Percentiles rank a stretch among this genome's conserved stretches.
phyloP scores from a whole-genome alignment of 2,797 vertebrate genomes.

The Anas acuta region DNA sequence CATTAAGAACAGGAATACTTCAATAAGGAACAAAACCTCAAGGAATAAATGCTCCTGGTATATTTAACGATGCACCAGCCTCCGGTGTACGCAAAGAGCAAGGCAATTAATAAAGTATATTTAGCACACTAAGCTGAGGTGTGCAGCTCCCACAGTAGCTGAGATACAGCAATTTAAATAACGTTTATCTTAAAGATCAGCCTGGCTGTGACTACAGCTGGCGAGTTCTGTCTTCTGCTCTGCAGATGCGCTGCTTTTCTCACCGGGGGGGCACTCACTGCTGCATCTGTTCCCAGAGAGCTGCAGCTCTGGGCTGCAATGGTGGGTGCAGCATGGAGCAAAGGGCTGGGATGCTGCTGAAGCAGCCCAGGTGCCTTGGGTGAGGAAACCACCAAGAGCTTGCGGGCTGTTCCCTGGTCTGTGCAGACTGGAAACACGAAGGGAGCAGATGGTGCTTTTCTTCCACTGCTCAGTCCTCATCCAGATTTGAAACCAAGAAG shows the following conservation, averaged over 20 bases:
- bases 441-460: neutral
- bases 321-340: neutral
- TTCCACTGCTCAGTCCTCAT: neutral
- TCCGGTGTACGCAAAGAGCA: conserved; percentile 48
- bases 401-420: neutral
- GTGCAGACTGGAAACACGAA: neutral
- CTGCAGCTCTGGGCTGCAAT: rapidly evolving
- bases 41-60: conserved; percentile 21
- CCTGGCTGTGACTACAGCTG: conserved; percentile 45
- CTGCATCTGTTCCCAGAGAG: rapidly evolving
- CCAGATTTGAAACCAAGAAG: neutral
- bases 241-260: neutral
- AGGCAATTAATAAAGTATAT: conserved; percentile 72
- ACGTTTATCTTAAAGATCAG: conserved; percentile 64
- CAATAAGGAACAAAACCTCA: neutral
- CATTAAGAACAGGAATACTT: neutral
- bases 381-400: neutral
- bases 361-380: neutral
- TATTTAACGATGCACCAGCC: conserved; percentile 21
- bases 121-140: conserved; percentile 60
- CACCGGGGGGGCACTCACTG: rapidly evolving
- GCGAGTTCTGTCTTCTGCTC: neutral
- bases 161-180: conserved; percentile 62
- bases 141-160: conserved; percentile 52
- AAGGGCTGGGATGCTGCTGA: neutral